Evolutionary conservation across 2,888 invertebrate species (phyloP), one percentile per base, ranked within the genome.

Genomic region (Incurvaria masculella): DNA sequence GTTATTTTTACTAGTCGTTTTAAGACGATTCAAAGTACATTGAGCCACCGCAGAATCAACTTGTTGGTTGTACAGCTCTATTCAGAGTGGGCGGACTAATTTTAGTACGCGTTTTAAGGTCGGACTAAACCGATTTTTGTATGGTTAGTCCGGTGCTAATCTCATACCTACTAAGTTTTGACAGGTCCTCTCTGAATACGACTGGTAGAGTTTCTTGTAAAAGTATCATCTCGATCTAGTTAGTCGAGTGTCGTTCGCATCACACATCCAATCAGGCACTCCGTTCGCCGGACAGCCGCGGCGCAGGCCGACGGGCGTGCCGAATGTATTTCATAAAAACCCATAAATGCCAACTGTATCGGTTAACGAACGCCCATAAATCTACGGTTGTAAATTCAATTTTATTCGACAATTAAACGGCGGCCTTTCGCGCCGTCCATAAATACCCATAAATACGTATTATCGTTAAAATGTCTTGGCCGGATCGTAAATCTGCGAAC

Each of bases 381-480:
- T 74, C 73, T 72, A 59, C 57, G 65, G 64, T 64, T 64, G 68
- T 78, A 78, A 78, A 79, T 75, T 76, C 66, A 70, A 73, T 73
- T 78, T 79, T 74, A 78, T 79, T 71, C 71, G 73, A 70, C 76
- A 75, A 78, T 78, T 72, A 79, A 79, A 75, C 72, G 65, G 63
- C 68, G 66, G 63, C 70, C 72, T 73, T 75, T 73, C 72, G 67
- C 69, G 69, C 56, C 66, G 63, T 61, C 63, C 68, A 66, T 72
- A 72, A 73, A 73, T 72, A 70, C 64, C 61, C 68, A 72, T 74
- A 74, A 75, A 78, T 73, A 72, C 69, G 72, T 68, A 76, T 78
- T 74, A 79, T 75, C 76, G 76, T 79, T 75, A 78, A 79, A 76
- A 68, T 68, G 78, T 78, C 76, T 52, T 52, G 66, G 69, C 57